A percentile compares a stretch with the other conserved stretches of the same genome.
Conservation (phyloP, 2,888 invertebrate genomes). For the Agrenia bidenticulata region DNA sequence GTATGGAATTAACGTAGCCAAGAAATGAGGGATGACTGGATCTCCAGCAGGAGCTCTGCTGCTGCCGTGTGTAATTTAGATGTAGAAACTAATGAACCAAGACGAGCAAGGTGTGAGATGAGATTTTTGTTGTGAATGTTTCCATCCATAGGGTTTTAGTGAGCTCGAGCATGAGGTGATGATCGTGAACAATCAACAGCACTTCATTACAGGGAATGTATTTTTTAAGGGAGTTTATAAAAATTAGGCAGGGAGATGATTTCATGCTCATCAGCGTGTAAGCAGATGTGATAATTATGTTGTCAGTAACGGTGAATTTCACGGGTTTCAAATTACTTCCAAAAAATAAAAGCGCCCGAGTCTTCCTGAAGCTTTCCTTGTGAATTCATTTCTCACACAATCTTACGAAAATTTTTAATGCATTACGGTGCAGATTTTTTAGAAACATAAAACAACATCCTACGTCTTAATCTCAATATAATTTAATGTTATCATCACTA, state of each 20-base stretch:
- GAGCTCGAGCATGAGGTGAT: too few relatives aligned
- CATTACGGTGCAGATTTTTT: background rate
- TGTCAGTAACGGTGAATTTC: conserved; percentile 52
- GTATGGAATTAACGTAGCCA: too few relatives aligned
- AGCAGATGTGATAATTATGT: conserved; percentile 51
- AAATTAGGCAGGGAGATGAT: conserved; percentile 30
- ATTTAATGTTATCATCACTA: too few relatives aligned
- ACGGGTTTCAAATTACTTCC: conserved; percentile 47
- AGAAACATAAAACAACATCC: background rate
- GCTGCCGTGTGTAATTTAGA: conserved; percentile 2
- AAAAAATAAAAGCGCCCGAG: conserved; percentile 5
- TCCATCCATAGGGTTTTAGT: too few relatives aligned
- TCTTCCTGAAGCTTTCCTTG: too few relatives aligned
- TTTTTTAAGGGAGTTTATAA: background rate
- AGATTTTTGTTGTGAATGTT: too few relatives aligned
- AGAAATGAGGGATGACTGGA: too few relatives aligned
- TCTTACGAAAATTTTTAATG: background rate
- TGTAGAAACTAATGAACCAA: conserved; percentile 4
- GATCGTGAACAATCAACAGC: background rate
- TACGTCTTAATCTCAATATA: background rate
- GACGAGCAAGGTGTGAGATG: conserved; percentile 6
- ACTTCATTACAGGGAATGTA: background rate
- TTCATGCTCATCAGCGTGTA: conserved; percentile 48
- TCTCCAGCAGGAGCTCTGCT: too few relatives aligned
- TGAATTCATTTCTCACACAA: too few relatives aligned